A percentile compares a stretch with the other conserved stretches of the same genome.
Conservation (phyloP, 35 echinoderm and acorn worm genomes). For the Patiria miniata region DNA sequence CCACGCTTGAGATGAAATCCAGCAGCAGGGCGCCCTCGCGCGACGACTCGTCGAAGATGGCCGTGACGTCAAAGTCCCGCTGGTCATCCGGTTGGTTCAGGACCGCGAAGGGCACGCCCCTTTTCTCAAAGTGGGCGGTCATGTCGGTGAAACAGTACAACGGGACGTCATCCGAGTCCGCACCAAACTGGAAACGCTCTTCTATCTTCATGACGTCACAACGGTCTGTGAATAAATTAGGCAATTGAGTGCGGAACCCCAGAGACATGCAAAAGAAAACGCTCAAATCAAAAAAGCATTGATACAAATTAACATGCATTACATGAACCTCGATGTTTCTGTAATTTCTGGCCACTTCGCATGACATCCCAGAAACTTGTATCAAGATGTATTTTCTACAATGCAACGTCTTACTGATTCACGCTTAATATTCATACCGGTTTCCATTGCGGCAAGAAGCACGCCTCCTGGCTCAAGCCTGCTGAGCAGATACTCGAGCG, state of each 20-base stretch:
- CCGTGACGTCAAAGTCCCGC: neutral
- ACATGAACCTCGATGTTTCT: too few species aligned
- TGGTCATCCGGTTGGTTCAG: neutral
- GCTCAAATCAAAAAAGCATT: too few species aligned
- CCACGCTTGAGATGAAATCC: neutral
- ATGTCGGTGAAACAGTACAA: neutral
- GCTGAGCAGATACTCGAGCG: conserved; percentile 27
- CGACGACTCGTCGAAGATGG: neutral
- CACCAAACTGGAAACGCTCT: neutral
- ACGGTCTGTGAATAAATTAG: neutral
- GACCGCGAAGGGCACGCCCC: neutral
- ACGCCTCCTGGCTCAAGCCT: conserved; percentile 40
- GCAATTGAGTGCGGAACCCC: too few species aligned
- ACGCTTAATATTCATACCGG: conserved; percentile 31
- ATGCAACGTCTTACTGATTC: neutral
- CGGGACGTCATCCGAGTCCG: neutral
- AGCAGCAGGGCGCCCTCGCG: neutral
- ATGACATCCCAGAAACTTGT: too few species aligned
- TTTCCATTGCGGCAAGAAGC: neutral
- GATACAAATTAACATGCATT: too few species aligned
- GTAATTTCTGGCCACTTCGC: too few species aligned
- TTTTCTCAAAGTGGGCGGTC: neutral
- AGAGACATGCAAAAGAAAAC: too few species aligned
- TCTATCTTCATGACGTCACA: neutral
- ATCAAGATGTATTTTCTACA: too few species aligned